These are phyloP conservation scores for Sesamia inferens DNA, from an alignment of 2,888 invertebrate genomes.

Conservation along the genomic window DNA sequence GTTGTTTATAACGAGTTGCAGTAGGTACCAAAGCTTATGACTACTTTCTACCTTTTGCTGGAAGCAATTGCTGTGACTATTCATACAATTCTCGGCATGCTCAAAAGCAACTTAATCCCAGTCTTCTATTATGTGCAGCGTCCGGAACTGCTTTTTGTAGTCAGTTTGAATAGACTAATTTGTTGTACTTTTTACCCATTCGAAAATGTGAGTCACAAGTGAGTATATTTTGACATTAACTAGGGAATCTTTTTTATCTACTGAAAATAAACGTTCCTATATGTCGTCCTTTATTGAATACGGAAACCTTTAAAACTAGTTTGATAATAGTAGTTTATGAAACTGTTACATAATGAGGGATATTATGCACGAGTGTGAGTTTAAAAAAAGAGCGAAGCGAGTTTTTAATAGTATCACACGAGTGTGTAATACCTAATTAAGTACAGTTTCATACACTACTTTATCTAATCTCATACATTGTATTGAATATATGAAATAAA, in stretches of 20 bases:
- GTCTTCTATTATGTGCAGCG: constrained; percentile 42
- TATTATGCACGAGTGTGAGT: no score
- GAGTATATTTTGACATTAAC: not conserved
- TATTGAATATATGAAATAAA: no score
- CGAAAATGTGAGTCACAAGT: not conserved
- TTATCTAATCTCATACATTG: no score
- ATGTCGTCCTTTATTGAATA: not conserved
- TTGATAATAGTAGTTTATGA: no score
- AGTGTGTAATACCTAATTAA: no score
- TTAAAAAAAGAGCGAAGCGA: no score
- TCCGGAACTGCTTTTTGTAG: constrained; percentile 21
- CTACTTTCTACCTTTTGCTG: constrained; percentile 35
- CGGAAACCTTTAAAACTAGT: no score
- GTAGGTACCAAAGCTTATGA: constrained; percentile 47
- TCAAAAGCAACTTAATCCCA: constrained; percentile 55
- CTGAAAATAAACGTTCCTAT: no score
- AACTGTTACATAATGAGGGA: no score
- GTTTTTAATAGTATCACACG: no score
- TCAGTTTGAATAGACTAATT: constrained; percentile 55
- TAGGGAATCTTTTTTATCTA: not conserved
- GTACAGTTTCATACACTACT: no score
- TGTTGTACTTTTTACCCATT: constrained; percentile 28
- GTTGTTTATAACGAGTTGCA: constrained; percentile 37
- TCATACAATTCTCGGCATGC: constrained; percentile 38
- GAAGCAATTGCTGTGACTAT: constrained; percentile 44